phyloP scores from a whole-genome alignment of 2,888 invertebrate species.

The Pristionchus entomophagus region DNA sequence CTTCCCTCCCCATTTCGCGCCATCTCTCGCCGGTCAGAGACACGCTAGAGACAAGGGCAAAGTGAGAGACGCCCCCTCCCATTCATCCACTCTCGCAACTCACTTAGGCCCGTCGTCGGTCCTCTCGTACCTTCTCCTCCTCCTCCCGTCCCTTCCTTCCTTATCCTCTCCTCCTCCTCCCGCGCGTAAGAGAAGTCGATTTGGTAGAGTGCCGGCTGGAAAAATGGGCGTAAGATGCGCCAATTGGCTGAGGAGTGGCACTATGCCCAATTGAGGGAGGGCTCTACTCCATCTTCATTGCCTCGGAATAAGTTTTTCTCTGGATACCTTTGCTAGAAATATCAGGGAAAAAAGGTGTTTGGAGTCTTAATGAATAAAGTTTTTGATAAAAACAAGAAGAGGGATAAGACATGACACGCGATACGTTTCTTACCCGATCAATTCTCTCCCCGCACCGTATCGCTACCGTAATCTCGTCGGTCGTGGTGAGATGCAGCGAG shows the following conservation, averaged over 20 bases:
- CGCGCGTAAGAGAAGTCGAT: constrained; percentile 27
- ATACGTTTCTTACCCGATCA: constrained; percentile 19
- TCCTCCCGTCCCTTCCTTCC: neutral
- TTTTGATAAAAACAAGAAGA: no score
- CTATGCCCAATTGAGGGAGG: neutral
- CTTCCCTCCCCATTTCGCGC: neutral
- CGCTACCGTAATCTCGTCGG: constrained; percentile 27
- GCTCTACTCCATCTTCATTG: neutral
- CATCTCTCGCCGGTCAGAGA: neutral
- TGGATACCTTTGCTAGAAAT: no score
- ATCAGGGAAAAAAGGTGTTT: no score
- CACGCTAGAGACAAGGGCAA: neutral
- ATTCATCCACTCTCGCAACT: neutral
- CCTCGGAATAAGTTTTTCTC: no score
- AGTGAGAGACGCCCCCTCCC: neutral
- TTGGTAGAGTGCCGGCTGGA: constrained; percentile 43
- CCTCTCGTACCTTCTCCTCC: neutral
- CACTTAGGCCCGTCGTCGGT: neutral
- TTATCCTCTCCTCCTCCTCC: neutral
- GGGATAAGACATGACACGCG: no score
- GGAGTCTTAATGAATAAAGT: no score
- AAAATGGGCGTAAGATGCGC: neutral
- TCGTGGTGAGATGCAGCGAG: constrained; percentile 26
- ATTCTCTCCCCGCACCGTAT: neutral
- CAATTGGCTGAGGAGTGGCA: neutral